Conservation (phyloP, 2,797 vertebrate species). For the Acanthopagrus latus region DNA sequence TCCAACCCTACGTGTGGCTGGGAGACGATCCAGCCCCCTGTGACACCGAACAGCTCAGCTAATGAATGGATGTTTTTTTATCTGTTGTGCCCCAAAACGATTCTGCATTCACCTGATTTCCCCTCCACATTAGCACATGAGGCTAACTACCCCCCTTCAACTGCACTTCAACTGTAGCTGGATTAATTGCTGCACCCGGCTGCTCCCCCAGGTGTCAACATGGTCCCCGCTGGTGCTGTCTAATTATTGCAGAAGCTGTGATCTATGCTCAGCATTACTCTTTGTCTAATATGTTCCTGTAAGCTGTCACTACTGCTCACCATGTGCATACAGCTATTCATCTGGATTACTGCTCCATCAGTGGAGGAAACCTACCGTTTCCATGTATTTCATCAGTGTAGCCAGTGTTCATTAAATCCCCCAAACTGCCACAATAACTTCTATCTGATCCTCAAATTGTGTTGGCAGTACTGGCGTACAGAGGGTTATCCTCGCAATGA, state of each 20-base stretch:
- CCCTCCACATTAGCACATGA: conserved; percentile 9
- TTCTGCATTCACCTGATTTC: conserved; percentile 9
- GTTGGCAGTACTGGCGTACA: conserved; percentile 12
- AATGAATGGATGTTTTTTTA: conserved; percentile 29
- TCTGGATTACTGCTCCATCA: conserved; percentile 13
- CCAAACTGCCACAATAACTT: neutral
- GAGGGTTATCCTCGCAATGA: conserved; percentile 36
- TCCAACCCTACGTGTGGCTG: conserved; percentile 8
- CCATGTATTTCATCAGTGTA: conserved; percentile 16
- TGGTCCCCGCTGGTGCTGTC: conserved; percentile 52
- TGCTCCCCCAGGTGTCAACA: conserved; percentile 60
- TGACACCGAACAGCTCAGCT: neutral
- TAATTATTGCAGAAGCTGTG: conserved; percentile 71
- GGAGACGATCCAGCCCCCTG: neutral
- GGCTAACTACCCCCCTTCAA: conserved; percentile 10
- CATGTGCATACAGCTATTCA: conserved; percentile 9
- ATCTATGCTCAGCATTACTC: conserved; percentile 63
- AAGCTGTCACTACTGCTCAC: conserved; percentile 45
- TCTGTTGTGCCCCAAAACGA: conserved; percentile 7
- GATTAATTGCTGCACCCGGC: conserved; percentile 63
- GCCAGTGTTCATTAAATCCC: neutral
- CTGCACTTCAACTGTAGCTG: conserved; percentile 49
- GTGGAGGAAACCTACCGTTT: neutral
- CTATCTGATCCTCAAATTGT: neutral
- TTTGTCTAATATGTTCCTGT: conserved; percentile 45